Evolutionary conservation across 2,888 invertebrate genomes (phyloP).

Genomic region (Stenotaenia linearis): DNA sequence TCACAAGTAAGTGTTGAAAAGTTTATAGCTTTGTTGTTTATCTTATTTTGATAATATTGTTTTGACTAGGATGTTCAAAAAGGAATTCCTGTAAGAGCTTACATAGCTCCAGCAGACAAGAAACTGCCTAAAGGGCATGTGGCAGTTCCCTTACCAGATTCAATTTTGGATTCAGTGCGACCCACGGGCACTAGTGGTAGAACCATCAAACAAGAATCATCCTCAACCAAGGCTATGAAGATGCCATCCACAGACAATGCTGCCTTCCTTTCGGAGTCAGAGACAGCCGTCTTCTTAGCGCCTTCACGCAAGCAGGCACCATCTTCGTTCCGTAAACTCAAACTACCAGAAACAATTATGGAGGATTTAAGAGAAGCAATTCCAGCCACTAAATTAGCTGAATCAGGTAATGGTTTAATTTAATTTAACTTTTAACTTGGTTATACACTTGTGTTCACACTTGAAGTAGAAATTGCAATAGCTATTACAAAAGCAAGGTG

Average conservation of each 20-base stretch:
- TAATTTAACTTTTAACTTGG: too few relatives aligned
- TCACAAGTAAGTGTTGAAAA: conserved; percentile 24
- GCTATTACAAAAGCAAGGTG: not conserved
- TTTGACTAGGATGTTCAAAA: not conserved
- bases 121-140: conserved; percentile 27
- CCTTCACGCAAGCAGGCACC: conserved; percentile 16
- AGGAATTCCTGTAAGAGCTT: conserved; percentile 27
- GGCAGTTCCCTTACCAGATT: conserved; percentile 27
- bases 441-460: not conserved
- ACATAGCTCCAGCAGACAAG: conserved; percentile 31
- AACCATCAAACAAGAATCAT: too few relatives aligned
- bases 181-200: not conserved
- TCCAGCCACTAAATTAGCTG: conserved; percentile 14
- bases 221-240: too few relatives aligned
- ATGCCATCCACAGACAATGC: not conserved
- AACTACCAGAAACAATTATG: conserved; percentile 28
- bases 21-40: not conserved
- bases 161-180: conserved; percentile 13
- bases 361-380: conserved; percentile 30
- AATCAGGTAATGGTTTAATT: not conserved
- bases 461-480: not conserved
- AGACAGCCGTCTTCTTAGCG: conserved; percentile 21
- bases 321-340: conserved; percentile 15
- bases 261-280: not conserved
- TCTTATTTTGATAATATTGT: not conserved